Percentiles rank a stretch among this genome's conserved stretches.
Conservation (phyloP, 1,140 invertebrate genomes). For the Chrysoperla carnea region DNA sequence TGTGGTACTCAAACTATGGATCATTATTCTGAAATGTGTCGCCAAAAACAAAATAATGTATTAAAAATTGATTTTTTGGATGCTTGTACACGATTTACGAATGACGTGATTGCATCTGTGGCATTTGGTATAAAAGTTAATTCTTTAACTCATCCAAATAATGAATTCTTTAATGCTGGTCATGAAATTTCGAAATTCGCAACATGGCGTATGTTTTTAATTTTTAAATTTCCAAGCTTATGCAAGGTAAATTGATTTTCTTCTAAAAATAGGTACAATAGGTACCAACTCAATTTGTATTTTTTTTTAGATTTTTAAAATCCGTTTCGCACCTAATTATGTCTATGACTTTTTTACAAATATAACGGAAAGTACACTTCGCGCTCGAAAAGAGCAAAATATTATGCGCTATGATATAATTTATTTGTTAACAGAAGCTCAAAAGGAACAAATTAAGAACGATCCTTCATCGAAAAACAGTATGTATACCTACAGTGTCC, state of each 20-base stretch:
- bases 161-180: neutral
- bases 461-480: too few species aligned
- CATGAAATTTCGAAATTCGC: too few species aligned
- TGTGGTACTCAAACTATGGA: neutral
- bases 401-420: conserved; percentile 21
- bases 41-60: neutral
- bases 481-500: too few species aligned
- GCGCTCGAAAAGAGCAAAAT: neutral
- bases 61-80: conserved; percentile 10
- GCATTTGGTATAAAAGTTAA: conserved; percentile 15
- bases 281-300: too few species aligned
- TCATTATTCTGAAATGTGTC: neutral
- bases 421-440: conserved; percentile 20
- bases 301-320: too few species aligned
- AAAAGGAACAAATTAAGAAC: conserved; percentile 11
- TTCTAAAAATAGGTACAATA: too few species aligned
- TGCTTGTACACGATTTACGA: conserved; percentile 9
- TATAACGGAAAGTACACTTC: too few species aligned
- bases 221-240: too few species aligned
- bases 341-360: too few species aligned
- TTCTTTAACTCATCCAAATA: conserved; percentile 10
- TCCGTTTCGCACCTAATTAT: too few species aligned
- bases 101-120: conserved; percentile 13
- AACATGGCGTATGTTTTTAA: too few species aligned
- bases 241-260: too few species aligned